Evolutionary conservation across 2,113 vertebrate genomes (phyloP).

Genomic region (Nasalis larvatus): DNA sequence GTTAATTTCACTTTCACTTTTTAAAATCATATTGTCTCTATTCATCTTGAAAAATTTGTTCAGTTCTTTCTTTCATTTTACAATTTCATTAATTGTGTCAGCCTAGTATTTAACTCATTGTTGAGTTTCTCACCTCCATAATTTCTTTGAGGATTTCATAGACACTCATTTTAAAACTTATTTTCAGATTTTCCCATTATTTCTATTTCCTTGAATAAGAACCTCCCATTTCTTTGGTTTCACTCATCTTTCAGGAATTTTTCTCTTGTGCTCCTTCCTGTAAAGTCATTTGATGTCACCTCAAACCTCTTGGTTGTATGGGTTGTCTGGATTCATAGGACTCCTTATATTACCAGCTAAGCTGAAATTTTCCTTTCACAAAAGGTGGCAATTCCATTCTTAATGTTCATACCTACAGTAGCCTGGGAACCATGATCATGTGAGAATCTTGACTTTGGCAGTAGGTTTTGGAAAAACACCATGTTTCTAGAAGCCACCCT

Average conservation of each 20-base stretch:
- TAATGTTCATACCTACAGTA: not conserved
- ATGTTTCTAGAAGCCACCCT: not conserved
- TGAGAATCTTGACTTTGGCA: not conserved
- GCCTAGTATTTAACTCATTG: not conserved
- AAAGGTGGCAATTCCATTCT: not conserved
- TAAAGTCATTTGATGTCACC: not conserved
- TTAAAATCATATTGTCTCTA: not conserved
- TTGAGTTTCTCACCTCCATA: not conserved
- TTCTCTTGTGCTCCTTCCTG: not conserved
- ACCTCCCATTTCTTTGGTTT: not conserved
- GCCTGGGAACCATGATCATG: not conserved
- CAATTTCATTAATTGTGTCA: not conserved
- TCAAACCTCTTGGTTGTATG: not conserved
- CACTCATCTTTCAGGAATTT: not conserved
- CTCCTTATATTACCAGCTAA: not conserved
- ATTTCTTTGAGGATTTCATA: slow-evolving; percentile 19
- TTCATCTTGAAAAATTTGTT: not conserved
- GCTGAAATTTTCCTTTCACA: not conserved
- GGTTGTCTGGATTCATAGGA: not conserved
- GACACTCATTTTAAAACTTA: not conserved
- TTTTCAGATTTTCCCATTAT: not conserved
- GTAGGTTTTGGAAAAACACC: not conserved
- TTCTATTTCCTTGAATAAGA: not conserved
- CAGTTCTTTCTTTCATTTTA: not conserved
- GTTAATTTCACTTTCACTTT: not conserved